Conservation (phyloP, 92 coral and sea anemone genomes). For the Epizoanthus stellaris region DNA sequence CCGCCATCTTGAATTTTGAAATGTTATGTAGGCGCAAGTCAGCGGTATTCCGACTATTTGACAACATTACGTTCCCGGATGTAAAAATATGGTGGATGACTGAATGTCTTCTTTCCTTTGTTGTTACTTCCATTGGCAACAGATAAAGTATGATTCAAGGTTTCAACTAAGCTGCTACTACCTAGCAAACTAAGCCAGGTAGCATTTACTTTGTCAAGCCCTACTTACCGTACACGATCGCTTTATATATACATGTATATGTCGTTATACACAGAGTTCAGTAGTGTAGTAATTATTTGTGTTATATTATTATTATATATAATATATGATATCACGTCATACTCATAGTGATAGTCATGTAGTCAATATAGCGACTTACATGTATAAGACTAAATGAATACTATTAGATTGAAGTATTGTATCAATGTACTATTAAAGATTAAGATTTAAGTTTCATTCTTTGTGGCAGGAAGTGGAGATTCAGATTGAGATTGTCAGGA, state of each 20-base stretch:
- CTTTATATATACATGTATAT: background rate
- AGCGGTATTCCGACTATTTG: slow-evolving; percentile 26
- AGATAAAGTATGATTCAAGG: background rate
- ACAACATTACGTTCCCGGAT: slow-evolving; percentile 54
- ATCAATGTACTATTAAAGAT: too few relatives aligned
- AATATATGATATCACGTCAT: too few relatives aligned
- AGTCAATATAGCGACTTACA: too few relatives aligned
- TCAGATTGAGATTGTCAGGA: background rate
- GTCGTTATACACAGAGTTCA: background rate
- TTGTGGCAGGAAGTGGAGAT: background rate
- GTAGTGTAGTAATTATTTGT: too few relatives aligned
- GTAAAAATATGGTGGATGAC: background rate
- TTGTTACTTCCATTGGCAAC: background rate
- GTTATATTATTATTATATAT: too few relatives aligned
- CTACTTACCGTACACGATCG: background rate
- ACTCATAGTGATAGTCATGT: too few relatives aligned
- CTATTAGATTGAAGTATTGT: too few relatives aligned
- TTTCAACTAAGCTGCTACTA: background rate
- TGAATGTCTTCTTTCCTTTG: background rate
- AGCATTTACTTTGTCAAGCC: background rate
- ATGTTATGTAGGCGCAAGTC: slow-evolving; percentile 12
- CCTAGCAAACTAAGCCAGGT: slow-evolving; percentile 1
- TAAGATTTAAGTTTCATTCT: too few relatives aligned
- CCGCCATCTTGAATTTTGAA: slow-evolving; percentile 78
- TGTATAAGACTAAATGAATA: too few relatives aligned